These are phyloP conservation scores for Drosophila kanapiae DNA, from an alignment of 1,140 invertebrate species.

Conservation along the genomic window DNA sequence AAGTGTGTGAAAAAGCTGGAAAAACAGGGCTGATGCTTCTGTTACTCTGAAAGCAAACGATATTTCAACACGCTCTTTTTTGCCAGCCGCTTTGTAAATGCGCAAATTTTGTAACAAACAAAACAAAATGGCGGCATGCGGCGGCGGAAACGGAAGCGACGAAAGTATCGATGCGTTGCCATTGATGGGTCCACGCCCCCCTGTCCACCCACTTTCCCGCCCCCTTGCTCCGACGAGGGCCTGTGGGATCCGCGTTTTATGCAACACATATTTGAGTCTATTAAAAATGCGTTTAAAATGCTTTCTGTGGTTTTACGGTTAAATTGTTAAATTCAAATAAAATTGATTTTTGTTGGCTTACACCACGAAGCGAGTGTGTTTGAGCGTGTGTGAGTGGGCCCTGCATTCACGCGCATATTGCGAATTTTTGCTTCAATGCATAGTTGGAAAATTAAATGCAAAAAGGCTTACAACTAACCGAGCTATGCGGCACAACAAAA, in stretches of 20 bases:
- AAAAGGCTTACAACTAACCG: conserved; percentile 53
- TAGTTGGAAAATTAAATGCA: conserved; percentile 63
- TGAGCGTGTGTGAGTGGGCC: background rate
- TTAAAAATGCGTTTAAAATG: conserved; percentile 85
- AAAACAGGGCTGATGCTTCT: conserved; percentile 3
- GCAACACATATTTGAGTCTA: conserved; percentile 85
- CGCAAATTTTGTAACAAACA: conserved; percentile 79
- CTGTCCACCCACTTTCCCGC: background rate
- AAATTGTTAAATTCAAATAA: conserved; percentile 84
- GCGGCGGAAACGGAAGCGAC: conserved; percentile 54
- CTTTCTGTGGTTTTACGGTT: conserved; percentile 85
- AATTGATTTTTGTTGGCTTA: conserved; percentile 74
- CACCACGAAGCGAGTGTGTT: conserved; percentile 10
- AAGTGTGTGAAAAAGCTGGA: background rate
- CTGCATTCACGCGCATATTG: conserved; percentile 47
- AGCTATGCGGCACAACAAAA: conserved; percentile 52
- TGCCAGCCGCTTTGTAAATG: conserved; percentile 78
- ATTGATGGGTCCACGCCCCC: conserved; percentile 26
- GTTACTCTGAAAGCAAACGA: conserved; percentile 55
- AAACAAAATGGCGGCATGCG: conserved; percentile 69
- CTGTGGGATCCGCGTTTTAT: conserved; percentile 63
- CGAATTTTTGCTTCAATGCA: conserved; percentile 49
- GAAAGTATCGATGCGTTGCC: conserved; percentile 43
- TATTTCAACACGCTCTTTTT: conserved; percentile 69
- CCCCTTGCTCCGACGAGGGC: background rate